Evolutionary conservation across 2,888 invertebrate genomes (phyloP).

Genomic region (Ectropis crepuscularia): DNA sequence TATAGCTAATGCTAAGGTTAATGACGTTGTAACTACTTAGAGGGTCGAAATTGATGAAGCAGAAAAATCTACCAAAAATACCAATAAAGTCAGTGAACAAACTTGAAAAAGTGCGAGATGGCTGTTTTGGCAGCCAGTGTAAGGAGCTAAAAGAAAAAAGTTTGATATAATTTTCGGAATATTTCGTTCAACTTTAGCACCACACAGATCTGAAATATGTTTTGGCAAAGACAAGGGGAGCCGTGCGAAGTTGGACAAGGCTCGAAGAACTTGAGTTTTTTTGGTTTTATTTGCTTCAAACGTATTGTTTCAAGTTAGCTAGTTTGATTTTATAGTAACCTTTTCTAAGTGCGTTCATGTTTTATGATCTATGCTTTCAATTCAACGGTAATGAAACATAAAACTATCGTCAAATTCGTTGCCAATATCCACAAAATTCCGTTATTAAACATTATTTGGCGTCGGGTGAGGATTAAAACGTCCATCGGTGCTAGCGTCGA

Average conservation of each 20-base stretch:
- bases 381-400: conserved; percentile 1
- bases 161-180: conserved; percentile 44
- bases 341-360: not conserved
- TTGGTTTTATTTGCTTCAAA: conserved; percentile 31
- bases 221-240: conserved; percentile 44
- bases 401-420: conserved; percentile 18
- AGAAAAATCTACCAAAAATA: conserved; percentile 38
- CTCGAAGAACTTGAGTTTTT: conserved; percentile 37
- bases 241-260: conserved; percentile 40
- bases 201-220: conserved; percentile 43
- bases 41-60: conserved; percentile 38
- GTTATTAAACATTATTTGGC: conserved; percentile 46
- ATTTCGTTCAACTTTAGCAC: conserved; percentile 40
- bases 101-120: conserved; percentile 42
- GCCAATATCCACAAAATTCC: conserved; percentile 33
- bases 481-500: conserved; percentile 66
- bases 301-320: conserved; percentile 23
- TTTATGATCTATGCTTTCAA: not conserved
- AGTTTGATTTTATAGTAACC: not conserved
- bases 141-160: conserved; percentile 43
- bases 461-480: conserved; percentile 67
- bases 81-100: conserved; percentile 35
- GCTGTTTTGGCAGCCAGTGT: conserved; percentile 44
- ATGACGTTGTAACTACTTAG: conserved; percentile 47
- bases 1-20: conserved; percentile 49